Percentiles rank a stretch among this genome's conserved stretches.
Evolutionary conservation across 2,797 vertebrate genomes (phyloP).

Genomic region (Huso huso): DNA sequence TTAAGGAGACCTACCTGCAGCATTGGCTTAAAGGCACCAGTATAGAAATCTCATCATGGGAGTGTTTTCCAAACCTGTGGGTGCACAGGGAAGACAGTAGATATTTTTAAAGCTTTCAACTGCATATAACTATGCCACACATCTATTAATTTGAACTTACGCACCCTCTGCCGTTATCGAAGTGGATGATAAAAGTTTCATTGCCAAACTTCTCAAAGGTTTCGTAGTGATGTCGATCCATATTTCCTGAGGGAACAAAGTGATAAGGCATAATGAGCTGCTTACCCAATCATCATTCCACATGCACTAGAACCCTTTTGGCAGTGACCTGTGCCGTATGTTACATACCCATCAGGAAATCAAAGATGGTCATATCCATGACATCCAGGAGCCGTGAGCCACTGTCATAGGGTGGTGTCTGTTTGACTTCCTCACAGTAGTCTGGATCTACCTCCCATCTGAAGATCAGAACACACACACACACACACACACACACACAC

Average conservation of each 20-base stretch:
- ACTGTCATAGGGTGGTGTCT: slow-evolving; percentile 86
- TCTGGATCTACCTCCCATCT: slow-evolving; percentile 95
- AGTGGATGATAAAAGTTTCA: slow-evolving; percentile 79
- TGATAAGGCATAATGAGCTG: too few relatives aligned
- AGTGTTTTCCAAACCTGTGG: slow-evolving; percentile 83
- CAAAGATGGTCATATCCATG: slow-evolving; percentile 98
- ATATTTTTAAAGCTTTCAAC: too few relatives aligned
- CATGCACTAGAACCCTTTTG: too few relatives aligned
- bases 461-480: slow-evolving; percentile 12
- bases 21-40: slow-evolving; percentile 81
- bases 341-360: slow-evolving; percentile 92
- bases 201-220: slow-evolving; percentile 94
- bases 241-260: slow-evolving; percentile 66
- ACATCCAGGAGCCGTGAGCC: slow-evolving; percentile 84
- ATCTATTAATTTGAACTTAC: slow-evolving; percentile 22
- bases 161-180: slow-evolving; percentile 91
- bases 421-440: slow-evolving; percentile 93
- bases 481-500: too few relatives aligned
- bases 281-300: too few relatives aligned
- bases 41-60: slow-evolving; percentile 87
- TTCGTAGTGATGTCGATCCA: slow-evolving; percentile 93
- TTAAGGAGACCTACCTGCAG: slow-evolving; percentile 69
- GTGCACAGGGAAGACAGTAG: too few relatives aligned
- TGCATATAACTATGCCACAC: not conserved
- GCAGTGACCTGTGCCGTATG: too few relatives aligned